These are phyloP conservation scores for Brenthis ino DNA, from an alignment of 2,888 invertebrate species.

Conservation along the genomic window DNA sequence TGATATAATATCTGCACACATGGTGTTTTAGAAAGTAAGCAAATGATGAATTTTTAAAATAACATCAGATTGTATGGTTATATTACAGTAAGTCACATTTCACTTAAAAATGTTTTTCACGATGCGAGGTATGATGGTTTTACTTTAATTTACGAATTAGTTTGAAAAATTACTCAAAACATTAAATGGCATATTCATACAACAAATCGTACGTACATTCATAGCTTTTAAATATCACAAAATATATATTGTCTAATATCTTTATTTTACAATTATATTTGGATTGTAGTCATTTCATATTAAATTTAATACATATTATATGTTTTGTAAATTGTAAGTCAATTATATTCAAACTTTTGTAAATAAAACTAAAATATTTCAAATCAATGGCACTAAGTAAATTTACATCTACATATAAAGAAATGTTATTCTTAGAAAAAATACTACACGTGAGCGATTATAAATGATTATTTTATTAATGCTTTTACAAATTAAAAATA, in stretches of 20 bases:
- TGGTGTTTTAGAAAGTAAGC: conserved; percentile 62
- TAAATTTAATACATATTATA: too few species aligned
- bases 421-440: conserved; percentile 20
- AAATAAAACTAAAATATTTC: conserved; percentile 33
- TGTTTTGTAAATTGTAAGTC: conserved; percentile 34
- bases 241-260: neutral
- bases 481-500: too few species aligned
- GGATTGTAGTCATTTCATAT: conserved; percentile 7
- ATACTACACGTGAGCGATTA: conserved; percentile 8
- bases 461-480: conserved; percentile 1
- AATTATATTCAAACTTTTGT: conserved; percentile 37
- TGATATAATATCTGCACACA: conserved; percentile 76
- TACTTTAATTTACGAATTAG: too few species aligned
- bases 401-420: conserved; percentile 27
- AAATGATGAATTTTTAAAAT: conserved; percentile 29
- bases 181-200: too few species aligned
- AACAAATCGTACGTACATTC: too few species aligned
- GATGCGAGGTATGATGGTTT: too few species aligned
- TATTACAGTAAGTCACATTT: conserved; percentile 5
- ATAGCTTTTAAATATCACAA: too few species aligned
- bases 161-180: too few species aligned
- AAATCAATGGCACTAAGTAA: conserved; percentile 48
- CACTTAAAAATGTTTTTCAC: neutral
- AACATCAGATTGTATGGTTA: conserved; percentile 24
- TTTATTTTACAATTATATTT: neutral